A percentile compares a stretch with the other conserved stretches of the same genome.
Evolutionary conservation across 92 coral and sea anemone genomes (phyloP).

Genomic region (Muricea muricata): DNA sequence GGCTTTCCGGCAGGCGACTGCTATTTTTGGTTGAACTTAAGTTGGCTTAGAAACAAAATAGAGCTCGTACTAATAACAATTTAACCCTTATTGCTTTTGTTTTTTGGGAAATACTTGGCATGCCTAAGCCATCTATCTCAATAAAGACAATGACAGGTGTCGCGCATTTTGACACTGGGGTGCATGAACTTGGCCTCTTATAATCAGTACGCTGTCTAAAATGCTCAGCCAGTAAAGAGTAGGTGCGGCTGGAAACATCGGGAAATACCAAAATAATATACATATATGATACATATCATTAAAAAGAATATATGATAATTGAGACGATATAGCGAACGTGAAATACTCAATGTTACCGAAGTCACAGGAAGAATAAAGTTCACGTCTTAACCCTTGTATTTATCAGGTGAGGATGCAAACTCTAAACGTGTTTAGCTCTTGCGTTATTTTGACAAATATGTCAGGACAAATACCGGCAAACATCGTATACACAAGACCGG

Average conservation of each 20-base stretch:
- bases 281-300: no score
- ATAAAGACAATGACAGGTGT: conserved; percentile 28
- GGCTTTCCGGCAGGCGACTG: not conserved
- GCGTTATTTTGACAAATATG: not conserved
- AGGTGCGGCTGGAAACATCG: conserved; percentile 8
- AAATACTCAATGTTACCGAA: not conserved
- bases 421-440: not conserved
- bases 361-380: not conserved
- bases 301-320: not conserved
- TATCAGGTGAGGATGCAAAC: conserved; percentile 5
- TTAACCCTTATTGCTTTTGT: conserved; percentile 21
- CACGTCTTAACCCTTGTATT: not conserved
- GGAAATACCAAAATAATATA: conserved; percentile 2
- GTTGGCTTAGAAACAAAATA: conserved; percentile 9
- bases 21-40: not conserved
- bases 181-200: conserved; percentile 28
- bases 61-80: conserved; percentile 7
- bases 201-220: conserved; percentile 1
- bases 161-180: conserved; percentile 8
- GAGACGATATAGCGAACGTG: not conserved
- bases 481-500: not conserved
- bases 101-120: conserved; percentile 3
- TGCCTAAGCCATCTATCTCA: not conserved
- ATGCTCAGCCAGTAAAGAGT: not conserved
- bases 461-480: not conserved